Evolutionary conservation across 1,140 invertebrate species (phyloP).

Genomic region (Chironomus tepperi): DNA sequence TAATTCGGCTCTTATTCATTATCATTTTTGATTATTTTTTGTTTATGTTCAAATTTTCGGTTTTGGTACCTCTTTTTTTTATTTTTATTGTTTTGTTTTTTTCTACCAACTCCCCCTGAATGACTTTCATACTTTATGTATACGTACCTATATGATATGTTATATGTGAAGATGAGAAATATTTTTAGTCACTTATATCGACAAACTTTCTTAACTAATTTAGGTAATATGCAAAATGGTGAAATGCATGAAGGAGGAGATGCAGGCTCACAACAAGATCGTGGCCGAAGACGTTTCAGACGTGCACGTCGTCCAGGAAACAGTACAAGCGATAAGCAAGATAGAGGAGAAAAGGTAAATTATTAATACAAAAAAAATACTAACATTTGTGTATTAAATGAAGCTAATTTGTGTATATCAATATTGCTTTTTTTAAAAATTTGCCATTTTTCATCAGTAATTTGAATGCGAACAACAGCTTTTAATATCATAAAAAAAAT

Average conservation of each 20-base stretch:
- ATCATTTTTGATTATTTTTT: neutral
- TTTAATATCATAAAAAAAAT: neutral
- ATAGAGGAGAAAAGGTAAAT: conserved; percentile 12
- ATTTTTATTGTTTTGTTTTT: neutral
- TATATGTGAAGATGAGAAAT: neutral
- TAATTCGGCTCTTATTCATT: neutral
- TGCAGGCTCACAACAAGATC: neutral
- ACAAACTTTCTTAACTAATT: neutral
- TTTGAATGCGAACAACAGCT: neutral
- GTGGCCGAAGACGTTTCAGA: neutral
- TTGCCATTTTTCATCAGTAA: neutral
- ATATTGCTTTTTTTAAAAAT: neutral
- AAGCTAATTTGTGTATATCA: neutral
- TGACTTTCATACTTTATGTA: neutral
- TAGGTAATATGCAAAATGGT: conserved; percentile 8
- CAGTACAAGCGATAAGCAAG: neutral
- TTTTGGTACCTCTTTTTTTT: neutral
- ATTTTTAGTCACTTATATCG: neutral
- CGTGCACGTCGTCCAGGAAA: neutral
- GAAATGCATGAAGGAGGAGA: neutral
- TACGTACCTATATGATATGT: too few species aligned
- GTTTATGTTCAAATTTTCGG: neutral
- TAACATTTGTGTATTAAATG: neutral
- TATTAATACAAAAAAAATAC: neutral
- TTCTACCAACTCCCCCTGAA: neutral